Percentiles rank a stretch among this genome's conserved stretches.
phyloP scores from a whole-genome alignment of 1,140 invertebrate genomes.

The Bicyclus anynana region DNA sequence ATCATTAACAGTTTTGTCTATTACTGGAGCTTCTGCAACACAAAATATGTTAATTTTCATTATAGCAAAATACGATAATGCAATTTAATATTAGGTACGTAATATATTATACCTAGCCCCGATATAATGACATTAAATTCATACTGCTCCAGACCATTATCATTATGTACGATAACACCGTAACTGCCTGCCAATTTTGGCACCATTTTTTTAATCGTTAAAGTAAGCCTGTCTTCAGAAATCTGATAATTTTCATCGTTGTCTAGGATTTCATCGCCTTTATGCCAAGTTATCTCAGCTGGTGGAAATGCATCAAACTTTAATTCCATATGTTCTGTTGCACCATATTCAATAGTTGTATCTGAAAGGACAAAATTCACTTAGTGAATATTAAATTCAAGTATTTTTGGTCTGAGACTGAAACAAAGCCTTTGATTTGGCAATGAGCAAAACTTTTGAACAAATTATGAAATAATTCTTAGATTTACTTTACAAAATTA shows the following conservation, averaged over 20 bases:
- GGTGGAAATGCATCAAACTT: not conserved
- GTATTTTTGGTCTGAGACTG: no score
- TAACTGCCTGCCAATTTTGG: conserved; percentile 3
- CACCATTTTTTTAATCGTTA: conserved; percentile 1
- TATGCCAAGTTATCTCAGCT: conserved; percentile 1
- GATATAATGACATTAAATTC: no score
- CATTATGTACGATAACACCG: no score
- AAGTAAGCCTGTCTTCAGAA: not conserved
- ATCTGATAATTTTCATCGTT: not conserved
- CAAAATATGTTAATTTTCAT: not conserved
- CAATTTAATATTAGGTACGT: no score
- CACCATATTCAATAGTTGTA: not conserved
- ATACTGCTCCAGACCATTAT: no score
- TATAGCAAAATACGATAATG: no score
- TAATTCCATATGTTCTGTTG: not conserved
- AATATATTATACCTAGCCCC: no score
- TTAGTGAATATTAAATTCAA: no score
- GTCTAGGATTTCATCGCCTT: not conserved
- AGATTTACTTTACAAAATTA: no score
- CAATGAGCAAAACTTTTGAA: no score
- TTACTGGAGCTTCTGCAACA: not conserved
- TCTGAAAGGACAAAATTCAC: not conserved
- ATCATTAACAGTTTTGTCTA: not conserved
- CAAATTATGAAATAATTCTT: no score
- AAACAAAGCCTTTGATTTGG: no score